Evolutionary conservation across 2,113 vertebrate genomes (phyloP).

Genomic region (Ahaetulla prasina): DNA sequence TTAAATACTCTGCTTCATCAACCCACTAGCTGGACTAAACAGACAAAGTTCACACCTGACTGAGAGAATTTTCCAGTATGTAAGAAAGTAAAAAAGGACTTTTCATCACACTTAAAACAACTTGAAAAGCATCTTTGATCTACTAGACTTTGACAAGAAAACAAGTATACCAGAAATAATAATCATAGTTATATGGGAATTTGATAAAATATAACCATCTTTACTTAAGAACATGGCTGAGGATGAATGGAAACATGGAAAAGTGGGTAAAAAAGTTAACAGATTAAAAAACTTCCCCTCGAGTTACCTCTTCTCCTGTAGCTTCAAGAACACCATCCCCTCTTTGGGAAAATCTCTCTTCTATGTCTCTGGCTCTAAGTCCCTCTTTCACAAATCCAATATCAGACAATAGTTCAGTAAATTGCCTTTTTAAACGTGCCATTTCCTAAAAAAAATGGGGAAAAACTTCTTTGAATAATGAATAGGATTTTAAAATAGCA

Average conservation of each 20-base stretch:
- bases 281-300: background rate
- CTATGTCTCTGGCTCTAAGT: slow-evolving; percentile 85
- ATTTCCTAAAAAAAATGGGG: slow-evolving; percentile 78
- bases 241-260: background rate
- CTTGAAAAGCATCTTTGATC: background rate
- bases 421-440: slow-evolving; percentile 91
- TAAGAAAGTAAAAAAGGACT: background rate
- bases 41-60: background rate
- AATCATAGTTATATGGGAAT: background rate
- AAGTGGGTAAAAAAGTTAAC: background rate
- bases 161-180: background rate
- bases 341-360: slow-evolving; percentile 78
- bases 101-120: background rate
- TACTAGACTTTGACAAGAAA: background rate
- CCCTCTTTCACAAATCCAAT: slow-evolving; percentile 95
- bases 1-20: background rate
- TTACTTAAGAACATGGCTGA: background rate
- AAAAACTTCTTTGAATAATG: background rate
- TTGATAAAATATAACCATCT: too few species aligned
- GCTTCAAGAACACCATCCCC: slow-evolving; percentile 85
- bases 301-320: slow-evolving; percentile 87
- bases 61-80: background rate
- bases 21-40: background rate
- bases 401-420: slow-evolving; percentile 93
- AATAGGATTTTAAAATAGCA: background rate